Base-by-base conservation (phyloP, 2,797 vertebrate genomes). In the Spinibarbus caldwelli region DNA sequence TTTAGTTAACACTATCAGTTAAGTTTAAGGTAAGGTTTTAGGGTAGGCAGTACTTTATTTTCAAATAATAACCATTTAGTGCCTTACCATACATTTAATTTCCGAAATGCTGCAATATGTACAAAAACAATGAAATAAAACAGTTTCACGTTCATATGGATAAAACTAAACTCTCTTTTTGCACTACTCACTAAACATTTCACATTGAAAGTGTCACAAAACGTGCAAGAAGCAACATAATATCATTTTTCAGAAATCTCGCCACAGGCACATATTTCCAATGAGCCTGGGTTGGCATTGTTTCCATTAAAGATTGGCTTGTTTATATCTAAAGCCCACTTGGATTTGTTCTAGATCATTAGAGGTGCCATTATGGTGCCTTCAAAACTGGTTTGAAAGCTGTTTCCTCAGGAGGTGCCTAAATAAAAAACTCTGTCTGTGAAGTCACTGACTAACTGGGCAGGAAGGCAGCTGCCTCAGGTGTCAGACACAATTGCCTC, bases 321-420 rank as follows among this genome's bases (percentile, higher is more conserved):
- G 34, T 62, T 62, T 45, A 62, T 62, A 41, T 45, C 59, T 47
- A 79, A 79, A 79, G 26, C 26, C 54, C 23, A 79, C 41, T 79
- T 79, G 17, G 57, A 45, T 43, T 64, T 43, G 21, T 67, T 66
- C 36, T 41, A 21, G 57, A 66, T 79, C 57, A 45, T 66, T 64
- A 62, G 26, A 66, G 43, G 38, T 29, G 21, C 47, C 78, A 80
- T 80, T 43, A 59, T 49, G 19, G 11, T 67, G 38, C 26, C 26
- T 79, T 49, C 12, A 47, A 67, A 62, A 49, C 26, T 0, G 0
- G 19, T 66, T 64, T 78, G 17, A 67, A 67, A 49, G 41, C 59
- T n/a, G 29, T 67, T 80, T 80, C 78, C 78, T 80, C 19, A 67
- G 43, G 78, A 67, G 43, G 78, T 36, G 41, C 43, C 12, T 67